Base-by-base conservation (phyloP, 2,113 vertebrate genomes). In the Progne subis region DNA sequence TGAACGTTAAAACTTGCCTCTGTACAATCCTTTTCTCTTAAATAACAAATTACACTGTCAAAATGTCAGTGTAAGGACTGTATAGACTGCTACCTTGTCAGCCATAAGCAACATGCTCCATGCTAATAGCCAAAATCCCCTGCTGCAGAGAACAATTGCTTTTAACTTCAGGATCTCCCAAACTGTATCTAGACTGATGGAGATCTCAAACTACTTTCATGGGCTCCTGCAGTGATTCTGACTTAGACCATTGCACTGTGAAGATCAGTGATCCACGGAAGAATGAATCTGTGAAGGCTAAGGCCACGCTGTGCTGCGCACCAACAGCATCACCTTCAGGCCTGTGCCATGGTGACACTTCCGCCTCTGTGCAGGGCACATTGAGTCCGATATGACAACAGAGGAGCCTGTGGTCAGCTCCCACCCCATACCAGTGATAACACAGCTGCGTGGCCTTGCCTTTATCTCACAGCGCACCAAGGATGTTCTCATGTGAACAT, bases 321-420 rank as follows among this genome's bases (percentile, higher is more conserved):
- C 3, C 1, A 39, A 85, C 37, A 94, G 86, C 56, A 49, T 61
- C 11, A 2, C 78, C 68, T 56, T 52, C 74, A 49, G 72, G 74
- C 49, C 67, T 31, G 39, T 55, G 69, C n/a, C 1, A 3, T 16
- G 64, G n/a, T 43, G 44, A 34, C 34, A 8, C 29, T 14, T 34
- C 29, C 60, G 80, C 23, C 56, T 41, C 0, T 0, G 34, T 6
- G 19, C 43, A 10, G 32, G 31, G n/a, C 28, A 55, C n/a, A 18
- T 29, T 11, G 39, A 12, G 55, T 3, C 0, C 0, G 23, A 21
- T 26, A 21, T 26, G 50, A 3, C 10, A 57, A 49, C 3, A 2
- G 50, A 59, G 60, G 32, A 82, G 28, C 28, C 31, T 1, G 2
- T 7, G 26, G 60, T 52, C 69, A 89, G n/a, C 84, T 96, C 84